Percentiles rank a stretch among this genome's conserved stretches.
These are phyloP conservation scores for Sinonovacula constricta DNA, from an alignment of 1,140 invertebrate genomes.

Conservation along the genomic window DNA sequence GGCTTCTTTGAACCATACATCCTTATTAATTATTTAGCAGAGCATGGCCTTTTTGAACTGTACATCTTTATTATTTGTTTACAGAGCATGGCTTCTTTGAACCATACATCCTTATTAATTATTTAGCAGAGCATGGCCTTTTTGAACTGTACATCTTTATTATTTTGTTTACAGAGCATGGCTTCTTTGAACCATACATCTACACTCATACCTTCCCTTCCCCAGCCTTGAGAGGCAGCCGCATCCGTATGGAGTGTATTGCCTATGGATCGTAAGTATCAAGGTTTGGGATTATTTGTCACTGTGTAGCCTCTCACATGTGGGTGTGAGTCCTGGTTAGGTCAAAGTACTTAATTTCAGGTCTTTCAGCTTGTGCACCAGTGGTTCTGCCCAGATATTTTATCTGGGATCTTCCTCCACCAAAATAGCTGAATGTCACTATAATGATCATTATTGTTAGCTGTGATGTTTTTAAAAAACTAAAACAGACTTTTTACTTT, in stretches of 20 bases:
- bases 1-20: neutral
- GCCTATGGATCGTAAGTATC: constrained; percentile 87
- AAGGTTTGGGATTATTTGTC: no score
- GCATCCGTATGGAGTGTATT: constrained; percentile 95
- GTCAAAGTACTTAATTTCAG: no score
- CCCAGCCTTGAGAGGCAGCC: constrained; percentile 91
- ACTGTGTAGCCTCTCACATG: no score
- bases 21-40: neutral
- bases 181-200: constrained; percentile 75
- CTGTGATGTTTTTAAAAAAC: no score
- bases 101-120: constrained; percentile 86
- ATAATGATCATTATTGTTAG: no score
- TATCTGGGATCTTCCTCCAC: no score
- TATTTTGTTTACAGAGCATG: neutral
- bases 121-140: constrained; percentile 21
- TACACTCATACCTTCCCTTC: constrained; percentile 95
- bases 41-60: neutral
- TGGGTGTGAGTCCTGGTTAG: no score
- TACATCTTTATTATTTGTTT: neutral
- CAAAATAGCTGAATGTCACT: no score
- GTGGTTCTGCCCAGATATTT: no score
- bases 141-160: neutral
- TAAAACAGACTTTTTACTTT: no score
- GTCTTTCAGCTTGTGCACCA: no score
- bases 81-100: constrained; percentile 33